phyloP scores from a whole-genome alignment of 2,888 invertebrate genomes.

The Drosophila birchii region DNA sequence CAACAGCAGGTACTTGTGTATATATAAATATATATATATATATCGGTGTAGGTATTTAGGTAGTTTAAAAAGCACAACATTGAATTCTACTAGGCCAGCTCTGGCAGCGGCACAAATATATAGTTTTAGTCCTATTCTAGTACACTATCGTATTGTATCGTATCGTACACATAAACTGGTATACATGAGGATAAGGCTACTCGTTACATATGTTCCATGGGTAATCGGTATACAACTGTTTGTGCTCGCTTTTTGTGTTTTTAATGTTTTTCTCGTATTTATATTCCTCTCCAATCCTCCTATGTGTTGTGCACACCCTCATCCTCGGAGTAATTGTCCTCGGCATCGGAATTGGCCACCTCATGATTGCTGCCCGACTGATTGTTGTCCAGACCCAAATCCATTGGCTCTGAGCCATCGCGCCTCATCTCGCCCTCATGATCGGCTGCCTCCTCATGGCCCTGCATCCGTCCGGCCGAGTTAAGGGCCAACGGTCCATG shows the following conservation, averaged over 20 bases:
- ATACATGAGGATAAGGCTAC: constrained; percentile 85
- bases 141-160: constrained; percentile 58
- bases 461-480: constrained; percentile 57
- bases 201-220: constrained; percentile 80
- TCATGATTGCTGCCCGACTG: constrained; percentile 83
- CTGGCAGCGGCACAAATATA: constrained; percentile 54
- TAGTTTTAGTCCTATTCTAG: constrained; percentile 48
- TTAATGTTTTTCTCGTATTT: neutral
- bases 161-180: constrained; percentile 83
- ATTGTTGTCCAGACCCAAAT: constrained; percentile 83
- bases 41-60: constrained; percentile 26
- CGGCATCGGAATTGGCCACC: constrained; percentile 81
- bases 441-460: constrained; percentile 44
- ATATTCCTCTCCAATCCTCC: constrained; percentile 22
- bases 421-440: constrained; percentile 79
- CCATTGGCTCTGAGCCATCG: constrained; percentile 84
- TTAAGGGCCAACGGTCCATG: constrained; percentile 60
- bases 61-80: constrained; percentile 68
- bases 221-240: constrained; percentile 74
- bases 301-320: constrained; percentile 84
- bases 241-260: constrained; percentile 13
- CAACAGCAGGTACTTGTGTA: constrained; percentile 75
- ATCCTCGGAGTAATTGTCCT: constrained; percentile 84
- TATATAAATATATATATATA: constrained; percentile 35
- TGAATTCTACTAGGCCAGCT: constrained; percentile 61